Evolutionary conservation across 2,888 invertebrate species (phyloP), one percentile per base, ranked within the genome.

Genomic region (Ornithoptera alexandrae): DNA sequence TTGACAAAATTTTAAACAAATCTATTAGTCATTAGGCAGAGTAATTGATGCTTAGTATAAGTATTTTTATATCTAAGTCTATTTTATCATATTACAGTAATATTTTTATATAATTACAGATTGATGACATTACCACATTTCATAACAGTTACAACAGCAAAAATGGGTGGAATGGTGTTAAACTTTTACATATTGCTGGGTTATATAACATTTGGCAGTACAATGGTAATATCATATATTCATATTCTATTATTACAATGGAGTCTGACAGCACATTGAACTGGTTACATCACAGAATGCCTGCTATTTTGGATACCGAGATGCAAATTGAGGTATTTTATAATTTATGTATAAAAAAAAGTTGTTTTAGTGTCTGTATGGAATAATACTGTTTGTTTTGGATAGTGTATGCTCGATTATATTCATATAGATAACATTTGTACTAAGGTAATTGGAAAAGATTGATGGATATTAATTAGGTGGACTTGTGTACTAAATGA

Each of bases 221-320:
- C 76, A 88, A 90, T 30, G 90, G 93, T 78, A 93, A 93, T 39
- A 90, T 93, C 61, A 93, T 96, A 61, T 96, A 95, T 77, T 95
- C 95, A 73, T 97, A 96, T 82, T 94, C 96, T 61, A 92, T 97
- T 2, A 95, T 97, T 62, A 97, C 97, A 20, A 96, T 95, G 92
- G 95, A 95, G 60, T 94, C 97, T 0, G 95, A 95, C 73, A 84
- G 92, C 56, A 93, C 94, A 20, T 83, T 97, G 73, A 92, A 94
- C 50, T 96, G 96, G 95, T 87, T 97, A 65, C 97, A 97, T 87
- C 95, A 96, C 78, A 93, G 97, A 79, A 95, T 96, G 94, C 97
- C 97, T 69, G 96, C 96, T n/a, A 93, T 97, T 77, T 89, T 97
- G 61, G 94, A 95, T 69, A 94, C 93, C 50, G 94, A 95, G 57